Base-by-base conservation (phyloP, 30 jellyfish, hydroid and myxozoan species). In the Pseudorhiza aurosa region DNA sequence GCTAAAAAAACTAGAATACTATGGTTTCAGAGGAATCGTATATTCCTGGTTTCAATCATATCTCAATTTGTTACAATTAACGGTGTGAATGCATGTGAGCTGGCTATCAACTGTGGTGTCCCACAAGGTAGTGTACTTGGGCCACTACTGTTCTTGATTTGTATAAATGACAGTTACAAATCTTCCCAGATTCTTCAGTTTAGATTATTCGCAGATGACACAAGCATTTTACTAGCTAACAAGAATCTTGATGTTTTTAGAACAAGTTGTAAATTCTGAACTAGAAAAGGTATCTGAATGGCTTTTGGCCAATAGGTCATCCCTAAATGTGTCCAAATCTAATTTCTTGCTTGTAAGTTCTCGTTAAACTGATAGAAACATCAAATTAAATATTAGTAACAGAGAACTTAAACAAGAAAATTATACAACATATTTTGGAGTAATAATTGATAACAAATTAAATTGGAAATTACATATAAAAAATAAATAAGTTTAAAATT, bases 41-140 rank as follows among this genome's bases (percentile, higher is more conserved):
- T 43, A 15, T 51, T 7, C 58, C 57, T 72, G 85, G 85, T 51
- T 72, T 49, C 49, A 72, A 32, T 49, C 72, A 8, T 72, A 72
- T 29, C 17, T 4, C 85, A 72, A 50, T 26, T 31, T 18, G 73
- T 51, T 31, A 49, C 36, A 17, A 58, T 32, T 26, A 56, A 56
- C 24, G 74, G 62, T 26, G 59, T 3, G 28, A 45, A 4, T 35
- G 43, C 50, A 17, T 31, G 51, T 10, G 74, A 32, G 32, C 17
- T 15, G 37, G 58, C 2, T 47, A 72, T 72, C 9, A 44, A 50
- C 5, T 72, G 73, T 72, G 85, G 85, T 17, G 85, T 72, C 21
- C 85, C 85, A 24, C 89, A 77, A 59, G 89, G 83, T 30, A 45
- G 77, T 67, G 74, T 79, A 30, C 56, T 77, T 24, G 91, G 91